Evolutionary conservation across 1,140 invertebrate species (phyloP), one percentile per base, ranked within the genome.

Genomic region (Physella acuta): DNA sequence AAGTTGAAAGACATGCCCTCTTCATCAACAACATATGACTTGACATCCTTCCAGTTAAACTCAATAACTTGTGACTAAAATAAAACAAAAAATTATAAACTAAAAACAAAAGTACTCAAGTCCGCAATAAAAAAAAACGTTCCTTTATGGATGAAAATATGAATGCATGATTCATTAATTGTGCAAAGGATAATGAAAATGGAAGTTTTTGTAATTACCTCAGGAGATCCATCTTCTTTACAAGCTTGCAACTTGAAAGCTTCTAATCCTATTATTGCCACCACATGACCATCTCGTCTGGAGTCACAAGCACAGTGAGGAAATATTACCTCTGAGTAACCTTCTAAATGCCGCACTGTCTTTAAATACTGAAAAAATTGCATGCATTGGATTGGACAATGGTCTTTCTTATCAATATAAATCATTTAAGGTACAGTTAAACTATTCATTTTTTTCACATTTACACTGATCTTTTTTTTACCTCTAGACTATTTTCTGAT

Each of bases 241-340:
- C 93, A 95, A 16, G 94, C 93, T 78, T 94, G 91, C 66, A 98
- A 85, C 81, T 93, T 93, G 75, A 97, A 91, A 64, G 90, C 88
- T 52, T 86, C 86, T 67, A 89, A 88, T 70, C 92, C 91, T 49
- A 95, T 88, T 20, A 90, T 89, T 2, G 92, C 90, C 51, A 95
- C 89, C 8, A 97, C 93, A 85, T 95, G 93, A 62, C 94, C 94
- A 77, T 93, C 93, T 85, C 95, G 95, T 30, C 93, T 87, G 33
- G 93, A 94, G 87, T 97, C 94, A 86, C 94, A 96, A n/a, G 90
- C 87, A 86, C 95, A 97, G 85, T 96, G 94, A 26, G 95, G 95
- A 86, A 98, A 97, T 37, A 94, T 91, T 26, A 97, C 89, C 78
- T 94, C 92, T 1, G 93, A 93, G 85, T 97, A 97, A 31, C 94